Evolutionary conservation across 2,888 invertebrate species (phyloP).

Genomic region (Sarcophaga caerulescens): DNA sequence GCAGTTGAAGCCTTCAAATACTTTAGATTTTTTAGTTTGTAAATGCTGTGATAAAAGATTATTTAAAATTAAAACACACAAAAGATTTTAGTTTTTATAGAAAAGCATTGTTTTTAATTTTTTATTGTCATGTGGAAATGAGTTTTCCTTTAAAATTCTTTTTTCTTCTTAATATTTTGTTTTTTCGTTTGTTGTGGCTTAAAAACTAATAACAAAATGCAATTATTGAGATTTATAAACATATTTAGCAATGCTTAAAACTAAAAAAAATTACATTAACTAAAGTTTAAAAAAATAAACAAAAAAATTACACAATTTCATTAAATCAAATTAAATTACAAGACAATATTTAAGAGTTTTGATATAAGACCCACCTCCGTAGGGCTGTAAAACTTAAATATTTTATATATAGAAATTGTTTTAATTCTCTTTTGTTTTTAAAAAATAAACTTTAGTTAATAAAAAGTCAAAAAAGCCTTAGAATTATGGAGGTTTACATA

Average conservation of each 20-base stretch:
- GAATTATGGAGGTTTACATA: slow-evolving; percentile 38
- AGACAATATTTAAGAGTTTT: slow-evolving; percentile 19
- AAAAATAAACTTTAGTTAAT: slow-evolving; percentile 60
- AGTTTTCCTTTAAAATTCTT: neutral
- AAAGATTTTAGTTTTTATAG: slow-evolving; percentile 5
- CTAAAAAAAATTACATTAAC: slow-evolving; percentile 44
- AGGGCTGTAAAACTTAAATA: slow-evolving; percentile 25
- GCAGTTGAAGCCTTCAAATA: too few species aligned
- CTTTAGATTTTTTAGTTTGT: too few species aligned
- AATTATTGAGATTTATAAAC: neutral
- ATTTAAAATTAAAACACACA: slow-evolving; percentile 19
- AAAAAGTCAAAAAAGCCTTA: slow-evolving; percentile 47
- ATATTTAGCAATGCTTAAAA: slow-evolving; percentile 47
- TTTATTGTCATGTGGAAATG: slow-evolving; percentile 6
- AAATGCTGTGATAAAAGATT: too few species aligned
- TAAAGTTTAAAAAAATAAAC: slow-evolving; percentile 57
- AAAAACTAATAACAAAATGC: slow-evolving; percentile 32
- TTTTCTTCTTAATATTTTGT: neutral
- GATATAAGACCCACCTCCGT: slow-evolving; percentile 41
- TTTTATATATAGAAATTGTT: neutral
- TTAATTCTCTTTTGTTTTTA: slow-evolving; percentile 24
- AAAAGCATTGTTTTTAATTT: neutral
- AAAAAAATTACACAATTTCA: slow-evolving; percentile 19
- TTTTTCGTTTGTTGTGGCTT: slow-evolving; percentile 22
- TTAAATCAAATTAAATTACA: neutral